phyloP scores from a whole-genome alignment of 2,113 vertebrate species.

The Indicator maculatus region DNA sequence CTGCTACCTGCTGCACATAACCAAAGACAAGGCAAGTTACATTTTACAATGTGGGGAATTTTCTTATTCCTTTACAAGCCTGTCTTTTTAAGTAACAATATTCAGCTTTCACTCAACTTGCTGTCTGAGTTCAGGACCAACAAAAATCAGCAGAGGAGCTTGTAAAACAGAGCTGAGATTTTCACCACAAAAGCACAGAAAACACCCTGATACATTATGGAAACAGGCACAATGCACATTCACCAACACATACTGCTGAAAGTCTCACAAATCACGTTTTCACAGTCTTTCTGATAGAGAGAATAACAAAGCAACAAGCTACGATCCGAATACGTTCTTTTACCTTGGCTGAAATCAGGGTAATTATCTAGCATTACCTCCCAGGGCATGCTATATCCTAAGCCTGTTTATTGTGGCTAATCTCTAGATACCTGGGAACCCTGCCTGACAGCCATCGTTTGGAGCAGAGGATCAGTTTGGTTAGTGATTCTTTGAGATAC shows the following conservation, averaged over 20 bases:
- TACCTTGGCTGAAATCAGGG: not conserved
- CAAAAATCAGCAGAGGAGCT: not conserved
- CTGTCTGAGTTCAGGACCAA: not conserved
- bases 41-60: not conserved
- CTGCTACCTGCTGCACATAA: not conserved
- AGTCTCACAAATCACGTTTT: not conserved
- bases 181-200: not conserved
- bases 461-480: not conserved
- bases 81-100: not conserved
- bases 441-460: not conserved
- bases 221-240: not conserved
- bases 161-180: not conserved
- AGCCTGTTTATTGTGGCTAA: not conserved
- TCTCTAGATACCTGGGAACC: not conserved
- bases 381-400: not conserved
- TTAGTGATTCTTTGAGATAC: not conserved
- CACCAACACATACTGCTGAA: not conserved
- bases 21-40: not conserved
- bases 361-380: not conserved
- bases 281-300: fast-evolving
- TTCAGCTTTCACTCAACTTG: not conserved
- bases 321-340: not conserved
- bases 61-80: not conserved
- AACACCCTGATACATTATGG: not conserved
- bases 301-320: not conserved